Conservation (phyloP, 2,113 vertebrate genomes). For the Callorhinus ursinus region DNA sequence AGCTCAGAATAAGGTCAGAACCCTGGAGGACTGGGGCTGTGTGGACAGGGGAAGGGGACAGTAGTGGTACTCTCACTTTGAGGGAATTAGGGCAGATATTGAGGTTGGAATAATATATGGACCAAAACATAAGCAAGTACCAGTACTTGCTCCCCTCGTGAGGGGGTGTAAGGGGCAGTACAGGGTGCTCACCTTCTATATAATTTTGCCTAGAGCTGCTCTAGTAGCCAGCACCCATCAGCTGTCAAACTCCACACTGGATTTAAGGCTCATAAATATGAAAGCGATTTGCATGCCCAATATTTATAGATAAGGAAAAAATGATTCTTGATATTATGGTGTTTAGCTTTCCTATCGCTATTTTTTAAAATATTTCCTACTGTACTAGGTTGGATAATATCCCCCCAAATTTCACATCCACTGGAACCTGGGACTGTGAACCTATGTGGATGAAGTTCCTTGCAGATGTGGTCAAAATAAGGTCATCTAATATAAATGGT, state of each 20-base stretch:
- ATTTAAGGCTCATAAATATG: not conserved
- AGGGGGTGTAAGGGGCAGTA: not conserved
- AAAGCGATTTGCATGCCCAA: not conserved
- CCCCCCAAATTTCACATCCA: not conserved
- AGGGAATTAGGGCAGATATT: not conserved
- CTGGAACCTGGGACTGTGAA: not conserved
- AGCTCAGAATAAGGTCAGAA: not conserved
- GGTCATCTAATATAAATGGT: not conserved
- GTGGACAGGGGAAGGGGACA: not conserved
- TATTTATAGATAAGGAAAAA: not conserved
- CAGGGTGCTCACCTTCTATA: not conserved
- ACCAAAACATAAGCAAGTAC: not conserved
- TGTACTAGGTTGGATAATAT: not conserved
- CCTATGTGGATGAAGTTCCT: not conserved
- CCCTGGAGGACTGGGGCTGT: accelerated
- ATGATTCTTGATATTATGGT: not conserved
- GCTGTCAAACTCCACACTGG: not conserved
- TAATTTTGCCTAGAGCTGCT: too few relatives aligned
- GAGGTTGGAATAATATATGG: not conserved
- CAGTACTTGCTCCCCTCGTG: not conserved
- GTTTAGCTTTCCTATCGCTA: not conserved
- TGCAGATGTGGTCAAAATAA: not conserved
- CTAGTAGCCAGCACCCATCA: not conserved
- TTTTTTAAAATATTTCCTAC: not conserved
- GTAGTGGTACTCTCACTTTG: not conserved